A percentile compares a stretch with the other conserved stretches of the same genome.
Evolutionary conservation across 2,113 vertebrate genomes (phyloP).

Genomic region (Heptranchias perlo): DNA sequence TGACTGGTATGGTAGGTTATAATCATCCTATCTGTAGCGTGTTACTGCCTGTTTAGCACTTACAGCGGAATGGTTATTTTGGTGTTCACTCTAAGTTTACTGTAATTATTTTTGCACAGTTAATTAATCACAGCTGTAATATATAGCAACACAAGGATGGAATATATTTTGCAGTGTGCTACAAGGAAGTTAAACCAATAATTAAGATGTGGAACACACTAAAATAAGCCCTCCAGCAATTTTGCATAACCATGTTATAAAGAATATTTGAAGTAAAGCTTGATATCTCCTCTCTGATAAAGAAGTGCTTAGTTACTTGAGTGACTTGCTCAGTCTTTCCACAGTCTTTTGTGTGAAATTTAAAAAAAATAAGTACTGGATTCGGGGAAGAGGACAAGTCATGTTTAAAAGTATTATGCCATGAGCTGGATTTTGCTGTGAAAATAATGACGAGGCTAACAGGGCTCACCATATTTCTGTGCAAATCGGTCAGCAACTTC

Average conservation of each 20-base stretch:
- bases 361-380: neutral
- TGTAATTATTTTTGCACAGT: constrained; percentile 3
- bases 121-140: neutral
- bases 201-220: neutral
- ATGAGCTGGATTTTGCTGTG: no score
- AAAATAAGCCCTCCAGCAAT: neutral
- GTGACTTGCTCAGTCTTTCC: neutral
- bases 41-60: neutral
- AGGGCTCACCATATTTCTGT: no score
- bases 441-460: no score
- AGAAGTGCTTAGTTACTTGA: neutral
- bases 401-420: neutral
- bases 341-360: neutral
- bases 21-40: neutral
- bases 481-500: no score
- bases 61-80: neutral
- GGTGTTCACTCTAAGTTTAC: neutral
- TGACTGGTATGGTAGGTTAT: neutral
- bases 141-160: neutral
- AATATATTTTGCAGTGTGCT: neutral
- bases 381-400: neutral
- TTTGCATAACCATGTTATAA: neutral
- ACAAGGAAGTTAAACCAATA: neutral
- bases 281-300: neutral
- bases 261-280: neutral